Conservation (phyloP, 1,140 invertebrate species). For the Hyles euphorbiae region DNA sequence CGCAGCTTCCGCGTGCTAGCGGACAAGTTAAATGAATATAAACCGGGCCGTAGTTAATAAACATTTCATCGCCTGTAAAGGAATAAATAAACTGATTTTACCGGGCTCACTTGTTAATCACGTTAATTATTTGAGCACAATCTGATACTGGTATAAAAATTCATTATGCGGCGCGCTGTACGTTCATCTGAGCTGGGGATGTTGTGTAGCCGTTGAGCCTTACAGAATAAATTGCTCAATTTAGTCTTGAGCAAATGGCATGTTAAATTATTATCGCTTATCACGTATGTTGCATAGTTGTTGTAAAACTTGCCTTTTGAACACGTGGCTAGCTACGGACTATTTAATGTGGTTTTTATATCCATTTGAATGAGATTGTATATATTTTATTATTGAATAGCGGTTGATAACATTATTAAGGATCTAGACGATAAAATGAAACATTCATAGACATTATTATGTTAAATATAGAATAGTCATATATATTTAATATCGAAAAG, state of each 20-base stretch:
- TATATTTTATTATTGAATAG: no score
- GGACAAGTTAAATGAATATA: slow-evolving; percentile 7
- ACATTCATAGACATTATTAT: no score
- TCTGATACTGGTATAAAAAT: slow-evolving; percentile 35
- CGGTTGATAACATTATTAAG: no score
- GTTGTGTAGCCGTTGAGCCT: slow-evolving; percentile 24
- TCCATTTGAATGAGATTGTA: no score
- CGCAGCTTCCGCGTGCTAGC: not conserved
- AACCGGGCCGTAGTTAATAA: slow-evolving; percentile 10
- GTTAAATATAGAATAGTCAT: no score
- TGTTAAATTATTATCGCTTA: slow-evolving; percentile 62
- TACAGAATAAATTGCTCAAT: slow-evolving; percentile 67
- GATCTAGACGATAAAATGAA: no score
- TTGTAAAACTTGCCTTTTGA: not conserved
- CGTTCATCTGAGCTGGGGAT: slow-evolving; percentile 5
- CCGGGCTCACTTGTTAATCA: slow-evolving; percentile 15
- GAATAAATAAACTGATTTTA: slow-evolving; percentile 15
- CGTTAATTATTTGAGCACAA: slow-evolving; percentile 41
- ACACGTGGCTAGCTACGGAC: not conserved
- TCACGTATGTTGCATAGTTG: slow-evolving; percentile 27
- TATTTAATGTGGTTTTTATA: no score
- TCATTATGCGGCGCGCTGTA: slow-evolving; percentile 41
- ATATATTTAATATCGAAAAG: no score
- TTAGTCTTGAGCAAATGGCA: slow-evolving; percentile 51
- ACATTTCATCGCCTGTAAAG: slow-evolving; percentile 7